phyloP scores from a whole-genome alignment of 2,888 invertebrate species.

The Petrolisthes manimaculis region DNA sequence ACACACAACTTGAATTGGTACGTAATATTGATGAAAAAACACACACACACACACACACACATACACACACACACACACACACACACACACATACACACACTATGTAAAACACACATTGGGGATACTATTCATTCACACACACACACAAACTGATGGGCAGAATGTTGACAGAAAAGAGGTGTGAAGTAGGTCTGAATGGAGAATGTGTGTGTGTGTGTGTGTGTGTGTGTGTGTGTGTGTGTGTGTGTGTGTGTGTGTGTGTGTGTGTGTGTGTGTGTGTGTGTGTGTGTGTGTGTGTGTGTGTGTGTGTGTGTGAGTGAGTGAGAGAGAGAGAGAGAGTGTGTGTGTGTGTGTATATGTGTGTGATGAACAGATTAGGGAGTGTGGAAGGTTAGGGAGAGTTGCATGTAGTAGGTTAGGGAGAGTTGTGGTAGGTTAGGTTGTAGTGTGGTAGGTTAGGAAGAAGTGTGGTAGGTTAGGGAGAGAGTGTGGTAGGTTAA shows the following conservation, averaged over 20 bases:
- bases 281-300: too few species aligned
- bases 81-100: too few species aligned
- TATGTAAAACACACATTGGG: too few species aligned
- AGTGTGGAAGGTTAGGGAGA: background rate
- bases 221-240: too few species aligned
- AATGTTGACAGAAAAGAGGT: too few species aligned
- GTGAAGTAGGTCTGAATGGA: background rate
- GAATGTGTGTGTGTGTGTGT: constrained; percentile 13
- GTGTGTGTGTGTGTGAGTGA: constrained; percentile 20
- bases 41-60: too few species aligned
- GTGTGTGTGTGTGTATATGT: constrained; percentile 12
- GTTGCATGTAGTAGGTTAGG: background rate
- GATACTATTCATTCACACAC: too few species aligned
- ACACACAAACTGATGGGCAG: background rate
- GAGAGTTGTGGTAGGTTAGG: background rate
- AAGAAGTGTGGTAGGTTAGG: background rate
- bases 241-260: too few species aligned
- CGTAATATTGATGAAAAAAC: background rate
- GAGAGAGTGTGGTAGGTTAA: background rate
- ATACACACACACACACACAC: background rate
- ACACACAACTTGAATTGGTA: too few species aligned
- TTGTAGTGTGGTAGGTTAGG: background rate
- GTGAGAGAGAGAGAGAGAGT: background rate
- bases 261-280: too few species aligned
- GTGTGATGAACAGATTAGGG: background rate